phyloP scores from a whole-genome alignment of 2,797 vertebrate species.

The Mormyrus hasselquistii region DNA sequence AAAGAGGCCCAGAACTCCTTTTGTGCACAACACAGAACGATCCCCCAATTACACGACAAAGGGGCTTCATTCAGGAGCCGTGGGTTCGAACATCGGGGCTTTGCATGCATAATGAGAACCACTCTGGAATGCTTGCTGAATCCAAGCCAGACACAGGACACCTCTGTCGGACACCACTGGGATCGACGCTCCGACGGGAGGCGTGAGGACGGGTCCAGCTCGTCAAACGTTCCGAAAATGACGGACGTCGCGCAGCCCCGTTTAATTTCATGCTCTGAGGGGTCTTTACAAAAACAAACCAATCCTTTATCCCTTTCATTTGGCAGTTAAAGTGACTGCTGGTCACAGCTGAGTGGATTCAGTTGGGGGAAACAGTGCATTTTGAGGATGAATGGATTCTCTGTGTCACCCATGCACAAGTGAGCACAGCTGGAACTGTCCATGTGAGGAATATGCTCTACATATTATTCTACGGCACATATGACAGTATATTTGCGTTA shows the following conservation, averaged over 20 bases:
- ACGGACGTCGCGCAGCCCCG: background rate
- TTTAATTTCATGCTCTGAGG: background rate
- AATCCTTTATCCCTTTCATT: background rate
- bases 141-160: slow-evolving; percentile 16
- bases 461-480: background rate
- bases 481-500: background rate
- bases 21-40: slow-evolving; percentile 60
- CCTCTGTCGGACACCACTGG: background rate
- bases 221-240: background rate
- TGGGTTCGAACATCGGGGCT: slow-evolving; percentile 61
- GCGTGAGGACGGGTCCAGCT: background rate
- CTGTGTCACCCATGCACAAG: background rate
- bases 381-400: background rate
- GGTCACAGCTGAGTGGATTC: background rate
- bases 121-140: slow-evolving; percentile 50
- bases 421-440: background rate
- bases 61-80: slow-evolving; percentile 74
- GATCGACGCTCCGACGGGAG: background rate
- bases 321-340: background rate
- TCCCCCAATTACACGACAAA: slow-evolving; percentile 81
- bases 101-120: slow-evolving; percentile 67
- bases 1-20: slow-evolving; percentile 45
- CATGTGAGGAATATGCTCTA: background rate
- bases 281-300: background rate
- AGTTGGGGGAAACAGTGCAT: background rate